Evolutionary conservation across 2,888 invertebrate species (phyloP), one percentile per base, ranked within the genome.

Genomic region (Agriopis marginaria): DNA sequence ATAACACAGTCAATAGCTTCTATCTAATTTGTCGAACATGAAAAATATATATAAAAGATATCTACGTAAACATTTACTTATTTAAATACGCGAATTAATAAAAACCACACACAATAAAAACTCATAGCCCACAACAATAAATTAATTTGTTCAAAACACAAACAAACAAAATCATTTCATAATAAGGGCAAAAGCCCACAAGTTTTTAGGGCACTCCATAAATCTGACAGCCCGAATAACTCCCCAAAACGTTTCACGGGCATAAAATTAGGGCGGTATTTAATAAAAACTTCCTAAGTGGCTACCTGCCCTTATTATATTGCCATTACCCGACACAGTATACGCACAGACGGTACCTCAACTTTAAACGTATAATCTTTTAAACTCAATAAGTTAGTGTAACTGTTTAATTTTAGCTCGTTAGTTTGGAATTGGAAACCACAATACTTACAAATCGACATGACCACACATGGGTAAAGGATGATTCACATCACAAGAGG

Each of bases 221-320:
- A 74, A 71, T 76, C 69, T 68, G 73, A 71, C 66, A 70, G 56
- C 68, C 67, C 70, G 72, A 75, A 73, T 76, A 72, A 73, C 72
- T 67, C 66, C 75, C 66, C 49, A 32, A 66, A 73, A 75, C 66
- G 64, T 64, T 70, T 72, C 63, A 64, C 74, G 66, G 63, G 70
- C 64, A 68, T 70, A 68, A 73, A 76, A 73, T 72, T 73, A 72
- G 75, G 74, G 75, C 63, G 75, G 72, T 77, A 77, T 77, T 75
- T 73, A 75, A 73, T 75, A 75, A 74, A 73, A 74, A 74, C 70
- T 76, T 74, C 68, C 68, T 49, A 74, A 77, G 74, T 77, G 70
- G 70, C 68, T 77, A 74, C 75, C 75, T 77, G 74, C 51, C 63
- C 70, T 75, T 75, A 73, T 77, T 75, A 77, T 73, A 70, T 69